These are phyloP conservation scores for Hippoglossus stenolepis DNA, from an alignment of 2,113 vertebrate genomes.

Conservation along the genomic window DNA sequence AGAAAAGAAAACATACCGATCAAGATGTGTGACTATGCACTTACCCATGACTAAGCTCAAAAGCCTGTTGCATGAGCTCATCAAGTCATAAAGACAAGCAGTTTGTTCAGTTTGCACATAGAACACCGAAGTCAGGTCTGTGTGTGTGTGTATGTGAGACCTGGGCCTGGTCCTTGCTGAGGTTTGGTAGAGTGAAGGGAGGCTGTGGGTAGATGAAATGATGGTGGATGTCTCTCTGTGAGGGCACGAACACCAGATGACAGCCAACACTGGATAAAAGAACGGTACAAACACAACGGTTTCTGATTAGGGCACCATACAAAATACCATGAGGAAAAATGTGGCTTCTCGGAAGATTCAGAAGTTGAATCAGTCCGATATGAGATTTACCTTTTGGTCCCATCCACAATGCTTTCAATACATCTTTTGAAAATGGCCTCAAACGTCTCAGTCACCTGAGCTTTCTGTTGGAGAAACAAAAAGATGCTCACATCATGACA, in stretches of 20 bases:
- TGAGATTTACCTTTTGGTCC: constrained; percentile 85
- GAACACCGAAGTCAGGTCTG: neutral
- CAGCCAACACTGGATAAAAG: constrained; percentile 72
- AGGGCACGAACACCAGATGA: constrained; percentile 88
- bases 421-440: constrained; percentile 87
- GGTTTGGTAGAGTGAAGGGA: constrained; percentile 80
- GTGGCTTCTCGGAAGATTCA: neutral
- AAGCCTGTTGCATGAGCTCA: no score
- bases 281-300: neutral
- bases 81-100: neutral
- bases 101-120: neutral
- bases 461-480: constrained; percentile 80
- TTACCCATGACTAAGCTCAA: neutral
- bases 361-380: neutral
- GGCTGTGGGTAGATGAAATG: constrained; percentile 91
- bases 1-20: neutral
- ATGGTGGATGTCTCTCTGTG: constrained; percentile 89
- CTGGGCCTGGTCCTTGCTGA: constrained; percentile 85
- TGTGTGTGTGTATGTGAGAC: constrained; percentile 64
- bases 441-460: constrained; percentile 85
- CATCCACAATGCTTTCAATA: constrained; percentile 87
- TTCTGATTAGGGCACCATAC: neutral
- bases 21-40: no score
- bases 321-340: neutral
- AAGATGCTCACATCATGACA: neutral